Evolutionary conservation across 2,888 invertebrate species (phyloP).

Genomic region (Drosophila hamatofila): DNA sequence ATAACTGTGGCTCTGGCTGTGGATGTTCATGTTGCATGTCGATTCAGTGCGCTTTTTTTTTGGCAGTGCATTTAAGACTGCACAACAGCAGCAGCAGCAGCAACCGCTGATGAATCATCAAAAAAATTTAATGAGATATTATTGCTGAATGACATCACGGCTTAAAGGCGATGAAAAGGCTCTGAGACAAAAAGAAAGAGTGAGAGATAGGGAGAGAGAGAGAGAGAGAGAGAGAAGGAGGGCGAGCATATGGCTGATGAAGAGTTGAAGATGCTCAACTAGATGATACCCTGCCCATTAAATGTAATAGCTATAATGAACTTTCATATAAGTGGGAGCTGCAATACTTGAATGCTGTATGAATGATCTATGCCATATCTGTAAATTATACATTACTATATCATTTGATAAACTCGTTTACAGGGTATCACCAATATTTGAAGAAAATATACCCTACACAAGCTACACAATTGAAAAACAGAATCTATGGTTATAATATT

Average conservation of each 20-base stretch:
- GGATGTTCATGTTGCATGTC: slow-evolving; percentile 51
- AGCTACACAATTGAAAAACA: too few species aligned
- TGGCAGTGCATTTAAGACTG: slow-evolving; percentile 39
- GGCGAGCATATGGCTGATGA: neutral
- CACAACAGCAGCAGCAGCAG: slow-evolving; percentile 32
- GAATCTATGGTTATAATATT: too few species aligned
- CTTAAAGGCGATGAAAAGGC: slow-evolving; percentile 15
- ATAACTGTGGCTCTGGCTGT: slow-evolving; percentile 43
- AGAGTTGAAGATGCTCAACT: neutral
- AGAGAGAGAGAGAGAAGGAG: neutral
- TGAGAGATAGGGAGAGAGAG: neutral
- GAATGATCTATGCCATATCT: too few species aligned
- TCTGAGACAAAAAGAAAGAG: neutral
- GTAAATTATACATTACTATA: too few species aligned
- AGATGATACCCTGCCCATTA: neutral
- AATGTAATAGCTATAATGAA: too few species aligned
- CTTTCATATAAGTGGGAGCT: too few species aligned
- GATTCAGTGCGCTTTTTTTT: slow-evolving; percentile 29
- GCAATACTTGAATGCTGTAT: too few species aligned
- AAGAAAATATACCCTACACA: neutral
- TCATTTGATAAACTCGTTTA: too few species aligned
- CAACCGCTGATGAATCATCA: slow-evolving; percentile 71
- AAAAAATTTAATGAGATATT: slow-evolving; percentile 71
- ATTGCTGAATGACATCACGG: slow-evolving; percentile 71
- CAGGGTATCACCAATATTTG: too few species aligned